phyloP scores from a whole-genome alignment of 2,797 vertebrate genomes.

The Eulemur albifrons region DNA sequence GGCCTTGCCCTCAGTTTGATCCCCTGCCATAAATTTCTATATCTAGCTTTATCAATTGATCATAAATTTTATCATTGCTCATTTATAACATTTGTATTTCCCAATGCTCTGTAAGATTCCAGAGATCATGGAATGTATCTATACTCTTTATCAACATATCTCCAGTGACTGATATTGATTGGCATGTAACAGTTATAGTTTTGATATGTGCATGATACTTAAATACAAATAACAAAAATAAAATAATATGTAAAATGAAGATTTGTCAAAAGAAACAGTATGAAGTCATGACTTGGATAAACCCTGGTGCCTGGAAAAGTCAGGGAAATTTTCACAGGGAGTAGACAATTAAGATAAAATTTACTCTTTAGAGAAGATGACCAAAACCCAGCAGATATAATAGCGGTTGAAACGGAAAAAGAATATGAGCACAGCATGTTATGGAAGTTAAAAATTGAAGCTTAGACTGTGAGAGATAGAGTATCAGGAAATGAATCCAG shows the following conservation, averaged over 20 bases:
- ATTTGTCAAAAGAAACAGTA: neutral
- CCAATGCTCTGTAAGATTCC: neutral
- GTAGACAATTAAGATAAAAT: neutral
- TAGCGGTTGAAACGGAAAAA: neutral
- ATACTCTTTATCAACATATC: neutral
- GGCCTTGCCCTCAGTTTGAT: neutral
- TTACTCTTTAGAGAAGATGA: neutral
- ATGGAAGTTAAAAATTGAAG: too few relatives aligned
- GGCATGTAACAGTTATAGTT: neutral
- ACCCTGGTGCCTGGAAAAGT: neutral
- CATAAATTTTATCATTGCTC: neutral
- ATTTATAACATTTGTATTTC: neutral
- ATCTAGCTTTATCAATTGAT: neutral
- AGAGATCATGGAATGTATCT: neutral
- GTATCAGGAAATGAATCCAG: neutral
- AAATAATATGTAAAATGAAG: neutral
- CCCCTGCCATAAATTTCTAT: neutral
- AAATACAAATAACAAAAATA: neutral
- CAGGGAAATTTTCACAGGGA: neutral
- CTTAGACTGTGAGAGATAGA: neutral
- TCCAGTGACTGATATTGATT: neutral
- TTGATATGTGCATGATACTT: neutral
- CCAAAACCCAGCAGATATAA: neutral
- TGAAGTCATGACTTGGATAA: neutral
- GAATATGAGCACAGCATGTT: neutral